Percentiles rank a stretch among this genome's conserved stretches.
Conservation (phyloP, 2,113 vertebrate genomes). For the Ceyx margarethae region DNA sequence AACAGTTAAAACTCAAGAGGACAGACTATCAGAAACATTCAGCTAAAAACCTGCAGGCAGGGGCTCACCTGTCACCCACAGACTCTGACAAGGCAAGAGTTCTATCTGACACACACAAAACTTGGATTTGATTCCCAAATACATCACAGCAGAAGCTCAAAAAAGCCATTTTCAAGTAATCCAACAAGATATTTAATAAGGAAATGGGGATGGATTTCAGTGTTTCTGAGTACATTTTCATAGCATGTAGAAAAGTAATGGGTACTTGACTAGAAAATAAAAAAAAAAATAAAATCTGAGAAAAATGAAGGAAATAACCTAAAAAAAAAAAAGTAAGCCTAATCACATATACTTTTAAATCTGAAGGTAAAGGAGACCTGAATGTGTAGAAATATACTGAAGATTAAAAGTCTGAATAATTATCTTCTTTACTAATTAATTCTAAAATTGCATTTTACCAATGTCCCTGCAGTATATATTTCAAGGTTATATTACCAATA, state of each 20-base stretch:
- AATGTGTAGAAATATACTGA: background rate
- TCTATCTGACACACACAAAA: background rate
- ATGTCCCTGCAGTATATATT: background rate
- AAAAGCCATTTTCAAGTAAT: background rate
- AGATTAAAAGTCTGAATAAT: background rate
- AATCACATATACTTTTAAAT: background rate
- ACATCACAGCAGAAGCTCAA: background rate
- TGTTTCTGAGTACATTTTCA: background rate
- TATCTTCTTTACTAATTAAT: background rate
- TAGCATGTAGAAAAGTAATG: background rate
- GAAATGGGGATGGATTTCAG: background rate
- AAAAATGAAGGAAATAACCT: background rate
- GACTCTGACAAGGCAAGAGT: background rate
- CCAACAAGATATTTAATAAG: background rate
- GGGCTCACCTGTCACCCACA: background rate
- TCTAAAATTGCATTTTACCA: background rate
- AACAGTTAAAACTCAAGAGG: background rate
- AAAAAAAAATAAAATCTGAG: background rate
- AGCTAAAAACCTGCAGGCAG: background rate
- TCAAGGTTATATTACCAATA: background rate
- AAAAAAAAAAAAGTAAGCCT: background rate
- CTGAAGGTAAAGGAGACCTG: background rate
- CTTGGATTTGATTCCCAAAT: conserved; percentile 41
- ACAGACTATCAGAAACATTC: background rate
- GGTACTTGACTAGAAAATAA: background rate